Evolutionary conservation across 2,888 invertebrate genomes (phyloP).

Genomic region (Drosophila gaucha): DNA sequence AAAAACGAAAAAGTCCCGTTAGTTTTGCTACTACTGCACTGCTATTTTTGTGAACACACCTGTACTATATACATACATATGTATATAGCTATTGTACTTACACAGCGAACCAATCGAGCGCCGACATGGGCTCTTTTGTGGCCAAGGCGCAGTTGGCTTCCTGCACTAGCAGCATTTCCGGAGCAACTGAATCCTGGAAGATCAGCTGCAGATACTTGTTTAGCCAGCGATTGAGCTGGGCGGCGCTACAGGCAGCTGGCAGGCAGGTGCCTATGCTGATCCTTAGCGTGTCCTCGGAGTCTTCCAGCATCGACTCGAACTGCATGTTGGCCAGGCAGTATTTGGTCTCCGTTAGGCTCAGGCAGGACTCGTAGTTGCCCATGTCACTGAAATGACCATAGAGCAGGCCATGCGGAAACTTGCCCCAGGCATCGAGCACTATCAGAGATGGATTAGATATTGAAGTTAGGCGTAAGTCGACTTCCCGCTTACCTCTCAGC

Average conservation of each 20-base stretch:
- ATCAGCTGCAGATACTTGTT: conserved; percentile 29
- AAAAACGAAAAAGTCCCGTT: no score
- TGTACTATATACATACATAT: no score
- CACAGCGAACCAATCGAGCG: conserved; percentile 76
- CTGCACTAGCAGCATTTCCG: conserved; percentile 29
- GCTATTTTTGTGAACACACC: no score
- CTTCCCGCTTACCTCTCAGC: conserved; percentile 44
- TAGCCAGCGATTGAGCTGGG: conserved; percentile 42
- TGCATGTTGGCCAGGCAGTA: conserved; percentile 56
- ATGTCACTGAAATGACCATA: conserved; percentile 81
- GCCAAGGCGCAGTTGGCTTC: conserved; percentile 18
- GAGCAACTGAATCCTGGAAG: conserved; percentile 15
- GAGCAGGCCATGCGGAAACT: conserved; percentile 83
- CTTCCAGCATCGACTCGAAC: conserved; percentile 23
- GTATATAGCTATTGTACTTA: conserved; percentile 39
- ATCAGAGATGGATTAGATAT: neutral
- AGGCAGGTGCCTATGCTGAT: conserved; percentile 51
- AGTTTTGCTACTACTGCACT: no score
- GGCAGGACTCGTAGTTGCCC: conserved; percentile 84
- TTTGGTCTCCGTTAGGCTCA: conserved; percentile 50
- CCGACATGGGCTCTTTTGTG: conserved; percentile 35
- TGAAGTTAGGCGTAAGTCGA: neutral
- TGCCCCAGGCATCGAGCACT: conserved; percentile 85
- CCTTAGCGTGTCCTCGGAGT: neutral
- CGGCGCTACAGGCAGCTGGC: conserved; percentile 39